Base-by-base conservation (phyloP, 2,797 vertebrate species). In the Manis pentadactyla region DNA sequence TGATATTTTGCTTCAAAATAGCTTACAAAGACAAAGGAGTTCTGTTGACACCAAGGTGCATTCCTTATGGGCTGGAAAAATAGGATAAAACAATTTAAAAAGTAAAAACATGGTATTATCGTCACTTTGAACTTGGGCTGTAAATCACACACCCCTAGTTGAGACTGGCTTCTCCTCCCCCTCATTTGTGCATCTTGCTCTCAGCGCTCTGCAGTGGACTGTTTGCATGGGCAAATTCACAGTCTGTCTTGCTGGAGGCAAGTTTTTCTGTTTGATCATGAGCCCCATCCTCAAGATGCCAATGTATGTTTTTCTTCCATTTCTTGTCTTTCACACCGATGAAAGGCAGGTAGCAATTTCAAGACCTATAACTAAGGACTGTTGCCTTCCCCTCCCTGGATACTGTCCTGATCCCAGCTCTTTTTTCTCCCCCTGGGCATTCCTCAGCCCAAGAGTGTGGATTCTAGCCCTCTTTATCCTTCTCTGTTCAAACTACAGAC, bases 1-100 rank as follows among this genome's bases (percentile, higher is more conserved):
- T 46, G 98, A 98, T 98, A 98, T 98, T 98, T 98, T 98, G 98
- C 98, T 97, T 98, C 98, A 98, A 98, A 99, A 98, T 98, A 98
- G 98, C 98, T 98, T 98, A 96, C 98, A 98, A 98, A 99, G 98
- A 99, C 98, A 98, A 99, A 98, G 98, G 98, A 96, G 96, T 95
- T 98, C 98, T 97, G 97, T 98, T 98, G 98, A 98, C 98, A 98
- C 97, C 90, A 75, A 98, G 98, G 98, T 98, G 97, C 95, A 13
- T 97, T 98, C 97, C 97, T 98, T 2, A 34, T 71, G 96, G 98
- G 98, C 85, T 51, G 61, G 88, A 87, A 93, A 98, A 97, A 97
- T 1, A 10, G 97, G 95, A 98, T 98, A 95, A 98, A 98, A 98
- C 97, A 93, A 97, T 98, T 98, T 96, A 95, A 98, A 98, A 98